phyloP scores from a whole-genome alignment of 2,888 invertebrate genomes.

The Eudasyphora cyanicolor region DNA sequence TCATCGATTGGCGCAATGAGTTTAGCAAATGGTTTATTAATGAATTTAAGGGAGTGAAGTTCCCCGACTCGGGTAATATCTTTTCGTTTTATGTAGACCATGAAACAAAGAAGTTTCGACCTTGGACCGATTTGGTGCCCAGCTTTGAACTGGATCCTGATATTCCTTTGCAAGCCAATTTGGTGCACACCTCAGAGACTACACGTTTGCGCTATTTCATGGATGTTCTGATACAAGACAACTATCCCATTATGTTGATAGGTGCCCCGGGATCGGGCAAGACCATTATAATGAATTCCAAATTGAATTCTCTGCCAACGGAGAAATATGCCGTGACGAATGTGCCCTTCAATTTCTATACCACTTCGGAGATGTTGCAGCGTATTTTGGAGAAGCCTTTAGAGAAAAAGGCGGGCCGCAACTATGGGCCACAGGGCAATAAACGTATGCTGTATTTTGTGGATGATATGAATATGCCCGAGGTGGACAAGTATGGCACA shows the following conservation, averaged over 20 bases:
- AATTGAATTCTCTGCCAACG: conserved; percentile 85
- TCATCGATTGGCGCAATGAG: conserved; percentile 94
- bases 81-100: conserved; percentile 94
- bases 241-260: conserved; percentile 94
- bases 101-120: conserved; percentile 90
- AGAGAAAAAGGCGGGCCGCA: conserved; percentile 96
- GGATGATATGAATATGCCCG: conserved; percentile 98
- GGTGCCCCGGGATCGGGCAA: conserved; percentile 95
- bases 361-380: conserved; percentile 95
- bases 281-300: conserved; percentile 93
- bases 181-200: conserved; percentile 95
- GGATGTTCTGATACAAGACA: conserved; percentile 88
- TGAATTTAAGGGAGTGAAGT: conserved; percentile 95
- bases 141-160: conserved; percentile 92
- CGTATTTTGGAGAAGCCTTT: conserved; percentile 93
- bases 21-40: conserved; percentile 97
- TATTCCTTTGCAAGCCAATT: conserved; percentile 87
- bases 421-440: conserved; percentile 95
- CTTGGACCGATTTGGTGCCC: conserved; percentile 92
- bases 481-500: conserved; percentile 95
- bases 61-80: conserved; percentile 90
- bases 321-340: conserved; percentile 91
- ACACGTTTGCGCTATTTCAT: conserved; percentile 92
- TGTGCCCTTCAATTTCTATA: conserved; percentile 97
- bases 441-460: conserved; percentile 96